Evolutionary conservation across 1,140 invertebrate species (phyloP).

Genomic region (Musca vetustissima): DNA sequence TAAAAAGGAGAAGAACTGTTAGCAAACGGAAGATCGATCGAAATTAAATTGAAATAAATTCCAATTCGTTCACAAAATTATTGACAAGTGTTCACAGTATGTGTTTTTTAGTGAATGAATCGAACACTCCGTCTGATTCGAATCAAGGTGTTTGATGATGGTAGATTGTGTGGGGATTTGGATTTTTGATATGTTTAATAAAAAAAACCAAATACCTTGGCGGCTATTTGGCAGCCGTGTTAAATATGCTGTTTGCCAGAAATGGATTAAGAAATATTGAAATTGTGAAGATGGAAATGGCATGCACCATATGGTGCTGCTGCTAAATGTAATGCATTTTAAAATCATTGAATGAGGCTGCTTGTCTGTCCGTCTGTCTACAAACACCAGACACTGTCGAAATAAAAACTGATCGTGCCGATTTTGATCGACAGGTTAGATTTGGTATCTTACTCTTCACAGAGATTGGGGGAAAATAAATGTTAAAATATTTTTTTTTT

Average conservation of each 20-base stretch:
- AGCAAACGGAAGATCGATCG: slow-evolving; percentile 49
- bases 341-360: slow-evolving; percentile 7
- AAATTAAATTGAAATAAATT: slow-evolving; percentile 54
- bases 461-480: too few species aligned
- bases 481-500: slow-evolving; percentile 4
- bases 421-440: slow-evolving; percentile 24
- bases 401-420: slow-evolving; percentile 3
- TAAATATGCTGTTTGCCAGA: too few species aligned
- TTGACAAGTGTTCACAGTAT: slow-evolving; percentile 48
- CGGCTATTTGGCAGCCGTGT: too few species aligned
- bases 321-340: background rate
- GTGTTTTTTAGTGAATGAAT: background rate
- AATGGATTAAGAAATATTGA: too few species aligned
- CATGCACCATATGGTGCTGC: background rate
- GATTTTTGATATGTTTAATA: too few species aligned
- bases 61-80: slow-evolving; percentile 38
- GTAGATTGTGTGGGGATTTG: too few species aligned
- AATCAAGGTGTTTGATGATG: too few species aligned
- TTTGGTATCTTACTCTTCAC: background rate
- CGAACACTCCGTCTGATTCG: too few species aligned
- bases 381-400: background rate
- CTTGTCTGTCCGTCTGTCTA: too few species aligned
- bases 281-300: too few species aligned
- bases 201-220: too few species aligned
- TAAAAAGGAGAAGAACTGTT: slow-evolving; percentile 25